Evolutionary conservation across 2,888 invertebrate genomes (phyloP).

Genomic region (Nymphalis c-album): DNA sequence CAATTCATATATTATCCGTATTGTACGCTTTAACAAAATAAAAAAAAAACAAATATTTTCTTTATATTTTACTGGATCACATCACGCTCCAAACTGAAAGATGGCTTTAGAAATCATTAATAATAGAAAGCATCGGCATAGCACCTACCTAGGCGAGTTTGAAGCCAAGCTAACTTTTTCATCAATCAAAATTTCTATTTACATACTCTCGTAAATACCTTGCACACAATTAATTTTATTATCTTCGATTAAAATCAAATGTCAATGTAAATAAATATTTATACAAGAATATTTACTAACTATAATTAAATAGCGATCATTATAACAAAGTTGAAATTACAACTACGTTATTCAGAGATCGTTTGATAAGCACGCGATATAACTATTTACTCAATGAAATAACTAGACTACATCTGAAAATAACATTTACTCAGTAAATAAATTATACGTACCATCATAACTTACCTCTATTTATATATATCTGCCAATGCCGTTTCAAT

Average conservation of each 20-base stretch:
- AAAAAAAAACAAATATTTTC: too few relatives aligned
- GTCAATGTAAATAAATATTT: constrained; percentile 7
- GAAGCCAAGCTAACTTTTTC: too few relatives aligned
- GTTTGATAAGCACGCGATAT: constrained; percentile 41
- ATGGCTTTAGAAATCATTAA: too few relatives aligned
- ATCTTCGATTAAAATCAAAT: neutral
- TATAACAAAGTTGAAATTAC: constrained; percentile 29
- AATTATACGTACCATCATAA: neutral
- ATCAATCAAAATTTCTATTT: too few relatives aligned
- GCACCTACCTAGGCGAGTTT: too few relatives aligned
- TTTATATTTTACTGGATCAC: too few relatives aligned
- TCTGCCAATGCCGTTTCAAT: too few relatives aligned
- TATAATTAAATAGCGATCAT: constrained; percentile 16
- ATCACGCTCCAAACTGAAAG: too few relatives aligned
- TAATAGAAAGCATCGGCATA: too few relatives aligned
- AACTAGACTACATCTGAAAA: constrained; percentile 28
- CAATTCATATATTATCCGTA: too few relatives aligned
- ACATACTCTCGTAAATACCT: neutral
- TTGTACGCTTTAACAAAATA: too few relatives aligned
- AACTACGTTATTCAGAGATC: constrained; percentile 31
- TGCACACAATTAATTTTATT: neutral
- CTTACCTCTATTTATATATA: too few relatives aligned
- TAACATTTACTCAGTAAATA: constrained; percentile 3
- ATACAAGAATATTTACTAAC: constrained; percentile 6
- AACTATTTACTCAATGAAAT: constrained; percentile 43